These are phyloP conservation scores for Rhinogobius similis DNA, from an alignment of 2,113 vertebrate species.

Conservation along the genomic window DNA sequence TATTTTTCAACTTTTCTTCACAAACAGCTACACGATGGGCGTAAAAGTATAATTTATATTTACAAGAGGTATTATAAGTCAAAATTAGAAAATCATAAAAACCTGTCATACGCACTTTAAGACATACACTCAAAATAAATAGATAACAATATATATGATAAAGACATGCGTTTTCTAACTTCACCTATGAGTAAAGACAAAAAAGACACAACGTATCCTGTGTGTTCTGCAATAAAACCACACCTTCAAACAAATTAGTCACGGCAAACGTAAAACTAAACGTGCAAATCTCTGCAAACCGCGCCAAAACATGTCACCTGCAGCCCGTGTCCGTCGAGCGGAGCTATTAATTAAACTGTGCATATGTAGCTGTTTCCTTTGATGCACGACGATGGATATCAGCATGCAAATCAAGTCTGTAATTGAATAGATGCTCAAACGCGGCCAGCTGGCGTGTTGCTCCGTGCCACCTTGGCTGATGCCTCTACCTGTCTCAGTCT, in stretches of 20 bases:
- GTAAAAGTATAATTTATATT: too few species aligned
- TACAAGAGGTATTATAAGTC: too few species aligned
- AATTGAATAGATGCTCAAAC: slow-evolving; percentile 68
- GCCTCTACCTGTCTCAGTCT: slow-evolving; percentile 54
- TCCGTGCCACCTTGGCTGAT: slow-evolving; percentile 49
- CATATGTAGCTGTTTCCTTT: slow-evolving; percentile 29
- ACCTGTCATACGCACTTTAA: too few species aligned
- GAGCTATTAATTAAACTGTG: slow-evolving; percentile 62
- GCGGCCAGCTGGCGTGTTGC: slow-evolving; percentile 67
- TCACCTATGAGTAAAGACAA: too few species aligned
- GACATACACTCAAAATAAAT: too few species aligned
- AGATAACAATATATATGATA: too few species aligned
- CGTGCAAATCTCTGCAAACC: neutral
- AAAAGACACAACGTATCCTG: too few species aligned
- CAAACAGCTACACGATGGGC: too few species aligned
- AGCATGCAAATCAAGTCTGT: slow-evolving; percentile 65
- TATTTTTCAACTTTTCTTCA: too few species aligned
- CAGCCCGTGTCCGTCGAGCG: slow-evolving; percentile 41
- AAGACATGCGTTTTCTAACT: too few species aligned
- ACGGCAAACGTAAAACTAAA: neutral
- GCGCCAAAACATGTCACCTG: slow-evolving; percentile 46
- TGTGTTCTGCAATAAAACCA: too few species aligned
- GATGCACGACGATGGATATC: slow-evolving; percentile 22
- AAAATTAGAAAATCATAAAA: too few species aligned
- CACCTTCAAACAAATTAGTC: neutral